Evolutionary conservation across 2,797 vertebrate genomes (phyloP).

Genomic region (Gadopsis marmoratus): DNA sequence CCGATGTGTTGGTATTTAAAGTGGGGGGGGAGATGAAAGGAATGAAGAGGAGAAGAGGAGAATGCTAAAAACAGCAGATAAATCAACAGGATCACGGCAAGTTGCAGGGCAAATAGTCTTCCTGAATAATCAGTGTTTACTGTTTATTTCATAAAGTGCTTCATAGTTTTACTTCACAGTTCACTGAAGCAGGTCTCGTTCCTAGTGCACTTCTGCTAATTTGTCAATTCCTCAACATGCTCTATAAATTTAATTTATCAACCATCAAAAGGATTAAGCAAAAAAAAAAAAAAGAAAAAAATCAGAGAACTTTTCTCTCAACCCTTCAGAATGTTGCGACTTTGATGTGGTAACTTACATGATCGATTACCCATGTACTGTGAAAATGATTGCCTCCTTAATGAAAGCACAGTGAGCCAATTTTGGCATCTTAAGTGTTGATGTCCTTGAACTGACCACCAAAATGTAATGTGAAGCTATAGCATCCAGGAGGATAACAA

Average conservation of each 20-base stretch:
- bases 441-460: conserved; percentile 72
- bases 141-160: conserved; percentile 56
- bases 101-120: conserved; percentile 37
- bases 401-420: conserved; percentile 67
- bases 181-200: conserved; percentile 38
- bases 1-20: conserved; percentile 9
- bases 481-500: conserved; percentile 25
- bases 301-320: conserved; percentile 32
- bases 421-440: conserved; percentile 57
- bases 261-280: conserved; percentile 12
- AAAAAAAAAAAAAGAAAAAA: not conserved
- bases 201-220: conserved; percentile 39
- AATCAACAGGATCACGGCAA: conserved; percentile 35
- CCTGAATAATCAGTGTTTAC: conserved; percentile 53
- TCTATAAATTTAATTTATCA: conserved; percentile 54
- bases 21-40: not conserved
- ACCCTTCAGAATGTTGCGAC: conserved; percentile 62
- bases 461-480: conserved; percentile 52
- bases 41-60: not conserved
- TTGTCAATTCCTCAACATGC: conserved; percentile 51
- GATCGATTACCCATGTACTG: conserved; percentile 73
- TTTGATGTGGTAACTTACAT: conserved; percentile 71
- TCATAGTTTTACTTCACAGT: conserved; percentile 49
- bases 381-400: conserved; percentile 73
- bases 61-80: conserved; percentile 26